Conservation (phyloP, 2,797 vertebrate species). For the Pseudopleuronectes americanus region DNA sequence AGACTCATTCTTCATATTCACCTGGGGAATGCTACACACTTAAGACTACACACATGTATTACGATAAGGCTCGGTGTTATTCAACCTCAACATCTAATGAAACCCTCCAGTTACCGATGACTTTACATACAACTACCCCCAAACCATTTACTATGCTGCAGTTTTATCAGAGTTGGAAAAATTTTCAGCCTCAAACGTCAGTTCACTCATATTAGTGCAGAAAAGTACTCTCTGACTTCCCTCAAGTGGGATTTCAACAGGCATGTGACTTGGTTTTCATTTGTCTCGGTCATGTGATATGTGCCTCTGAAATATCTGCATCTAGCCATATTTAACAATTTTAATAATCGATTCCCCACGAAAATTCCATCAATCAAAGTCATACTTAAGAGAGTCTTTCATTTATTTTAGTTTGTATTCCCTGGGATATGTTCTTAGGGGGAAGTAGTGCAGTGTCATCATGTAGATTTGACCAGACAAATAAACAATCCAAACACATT, state of each 20-base stretch:
- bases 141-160: neutral
- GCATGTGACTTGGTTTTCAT: too few species aligned
- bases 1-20: neutral
- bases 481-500: neutral
- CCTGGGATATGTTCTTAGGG: constrained; percentile 1
- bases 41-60: neutral
- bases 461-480: constrained; percentile 33
- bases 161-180: neutral
- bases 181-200: neutral
- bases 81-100: neutral
- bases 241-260: too few species aligned
- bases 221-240: too few species aligned
- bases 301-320: too few species aligned
- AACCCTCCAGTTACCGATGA: neutral
- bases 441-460: constrained; percentile 47
- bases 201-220: neutral
- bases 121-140: neutral
- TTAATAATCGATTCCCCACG: too few species aligned
- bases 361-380: too few species aligned
- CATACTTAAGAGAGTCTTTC: too few species aligned
- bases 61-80: neutral
- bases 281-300: too few species aligned
- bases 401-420: too few species aligned
- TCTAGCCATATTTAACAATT: too few species aligned
- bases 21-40: neutral